These are phyloP conservation scores for Perccottus glenii DNA, from an alignment of 2,113 vertebrate species.

Conservation along the genomic window DNA sequence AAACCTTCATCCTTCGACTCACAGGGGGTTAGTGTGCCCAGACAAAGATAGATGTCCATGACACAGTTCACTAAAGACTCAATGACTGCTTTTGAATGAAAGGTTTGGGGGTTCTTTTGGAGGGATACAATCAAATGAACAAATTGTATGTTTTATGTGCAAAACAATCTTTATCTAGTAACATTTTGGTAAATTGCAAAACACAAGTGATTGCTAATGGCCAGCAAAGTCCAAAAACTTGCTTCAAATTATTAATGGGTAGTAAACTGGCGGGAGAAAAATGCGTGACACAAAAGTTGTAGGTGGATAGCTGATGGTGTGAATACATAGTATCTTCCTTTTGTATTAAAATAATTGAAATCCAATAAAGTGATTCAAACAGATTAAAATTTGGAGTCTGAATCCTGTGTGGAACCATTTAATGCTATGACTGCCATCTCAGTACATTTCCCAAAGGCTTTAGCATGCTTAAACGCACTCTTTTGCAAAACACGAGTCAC, in stretches of 20 bases:
- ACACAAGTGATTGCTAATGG: no score
- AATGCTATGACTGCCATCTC: slow-evolving; percentile 1
- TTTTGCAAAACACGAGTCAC: slow-evolving; percentile 18
- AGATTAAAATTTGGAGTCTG: neutral
- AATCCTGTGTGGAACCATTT: neutral
- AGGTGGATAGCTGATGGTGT: no score
- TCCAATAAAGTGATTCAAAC: no score
- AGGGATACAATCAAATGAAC: neutral
- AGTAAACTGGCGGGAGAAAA: no score
- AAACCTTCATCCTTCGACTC: slow-evolving; percentile 4
- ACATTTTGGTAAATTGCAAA: neutral
- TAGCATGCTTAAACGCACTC: slow-evolving; percentile 1
- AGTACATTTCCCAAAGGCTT: neutral
- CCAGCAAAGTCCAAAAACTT: no score
- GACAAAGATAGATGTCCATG: neutral
- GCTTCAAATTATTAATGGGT: no score
- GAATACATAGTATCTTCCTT: no score
- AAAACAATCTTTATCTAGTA: no score
- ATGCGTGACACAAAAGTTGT: no score
- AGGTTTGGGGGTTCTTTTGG: neutral
- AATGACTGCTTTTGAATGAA: neutral
- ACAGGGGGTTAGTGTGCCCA: neutral
- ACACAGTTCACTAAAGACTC: neutral
- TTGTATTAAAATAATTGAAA: no score
- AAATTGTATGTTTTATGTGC: neutral